Evolutionary conservation across 2,797 vertebrate species (phyloP), one percentile per base, ranked within the genome.

Genomic region (Acanthopagrus latus): DNA sequence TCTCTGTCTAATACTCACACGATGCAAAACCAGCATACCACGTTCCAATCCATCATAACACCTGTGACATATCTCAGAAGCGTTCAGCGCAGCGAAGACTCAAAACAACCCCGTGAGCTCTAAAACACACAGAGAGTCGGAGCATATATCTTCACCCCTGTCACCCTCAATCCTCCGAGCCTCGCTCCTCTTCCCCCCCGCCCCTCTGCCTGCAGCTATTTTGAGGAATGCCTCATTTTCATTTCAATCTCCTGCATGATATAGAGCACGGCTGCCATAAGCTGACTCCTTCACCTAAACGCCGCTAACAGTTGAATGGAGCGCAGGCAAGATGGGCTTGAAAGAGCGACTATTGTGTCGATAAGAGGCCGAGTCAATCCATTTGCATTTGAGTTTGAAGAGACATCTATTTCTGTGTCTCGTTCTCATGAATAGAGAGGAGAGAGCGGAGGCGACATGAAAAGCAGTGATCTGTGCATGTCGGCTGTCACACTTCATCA

Each of bases 161-260:
- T 89, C 87, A 86, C 83, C 83, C 88, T 73, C 81, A 78, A 73
- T 85, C 84, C 85, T 57, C 83, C 6, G 1, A 59, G 38, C 38
- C 38, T 38, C 9, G 38, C 38, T 10, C 38, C 9, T 38, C 58
- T 38, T 50, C 21, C 16, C 60, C 47, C 27, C 60, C 2, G 18
- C 12, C 38, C n/a, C 0, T 65, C 47, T n/a, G 78, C 86, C 87
- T 81, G 81, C 70, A 89, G 92, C 89, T 91, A 89, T 89, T 91
- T 87, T 79, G 65, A 89, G 86, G 88, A 82, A 86, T 9, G 58
- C 84, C 78, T 93, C 85, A 91, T 93, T 93, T 92, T 91, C 88
- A 83, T 87, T 87, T 92, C 91, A 91, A 90, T 90, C 87, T 87
- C 47, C 84, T 73, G 67, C 57, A 59, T 78, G 59, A 86, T 86